Evolutionary conservation across 2,888 invertebrate species (phyloP).

Genomic region (Tiphia femorata): DNA sequence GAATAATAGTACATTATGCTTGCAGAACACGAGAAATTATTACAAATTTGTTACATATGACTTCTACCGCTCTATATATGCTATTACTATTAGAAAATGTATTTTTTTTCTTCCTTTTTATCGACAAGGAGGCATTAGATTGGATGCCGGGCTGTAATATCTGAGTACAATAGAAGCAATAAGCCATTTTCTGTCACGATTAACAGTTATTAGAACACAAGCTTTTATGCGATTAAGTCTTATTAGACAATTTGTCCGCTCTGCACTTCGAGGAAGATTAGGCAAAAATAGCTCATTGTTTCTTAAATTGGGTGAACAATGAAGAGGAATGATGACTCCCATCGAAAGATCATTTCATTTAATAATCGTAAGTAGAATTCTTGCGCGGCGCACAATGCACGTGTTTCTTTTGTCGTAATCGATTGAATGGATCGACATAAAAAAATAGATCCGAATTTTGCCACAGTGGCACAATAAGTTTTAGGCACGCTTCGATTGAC

Average conservation of each 20-base stretch:
- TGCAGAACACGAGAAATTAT: slow-evolving; percentile 21
- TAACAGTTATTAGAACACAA: slow-evolving; percentile 28
- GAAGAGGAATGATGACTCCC: slow-evolving; percentile 54
- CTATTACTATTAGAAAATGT: slow-evolving; percentile 36
- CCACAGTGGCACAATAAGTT: slow-evolving; percentile 19
- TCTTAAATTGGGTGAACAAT: slow-evolving; percentile 30
- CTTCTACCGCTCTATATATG: slow-evolving; percentile 32
- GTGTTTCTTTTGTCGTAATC: too few relatives aligned
- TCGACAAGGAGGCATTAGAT: slow-evolving; percentile 29
- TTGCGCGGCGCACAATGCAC: too few relatives aligned
- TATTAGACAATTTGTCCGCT: slow-evolving; percentile 9
- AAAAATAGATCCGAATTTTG: slow-evolving; percentile 17
- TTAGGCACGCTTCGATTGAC: slow-evolving; percentile 7
- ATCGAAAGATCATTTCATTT: slow-evolving; percentile 6
- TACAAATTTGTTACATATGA: slow-evolving; percentile 31
- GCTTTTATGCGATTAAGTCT: slow-evolving; percentile 20
- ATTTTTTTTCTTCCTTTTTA: not conserved
- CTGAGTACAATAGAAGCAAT: slow-evolving; percentile 37
- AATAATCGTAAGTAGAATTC: not conserved
- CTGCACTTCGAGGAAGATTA: slow-evolving; percentile 29
- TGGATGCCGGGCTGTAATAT: slow-evolving; percentile 20
- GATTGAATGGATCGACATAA: too few relatives aligned
- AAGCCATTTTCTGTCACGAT: slow-evolving; percentile 35
- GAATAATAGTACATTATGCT: slow-evolving; percentile 28
- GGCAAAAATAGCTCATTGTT: slow-evolving; percentile 42